Evolutionary conservation across 2,797 vertebrate species (phyloP).

Genomic region (Echiichthys vipera): DNA sequence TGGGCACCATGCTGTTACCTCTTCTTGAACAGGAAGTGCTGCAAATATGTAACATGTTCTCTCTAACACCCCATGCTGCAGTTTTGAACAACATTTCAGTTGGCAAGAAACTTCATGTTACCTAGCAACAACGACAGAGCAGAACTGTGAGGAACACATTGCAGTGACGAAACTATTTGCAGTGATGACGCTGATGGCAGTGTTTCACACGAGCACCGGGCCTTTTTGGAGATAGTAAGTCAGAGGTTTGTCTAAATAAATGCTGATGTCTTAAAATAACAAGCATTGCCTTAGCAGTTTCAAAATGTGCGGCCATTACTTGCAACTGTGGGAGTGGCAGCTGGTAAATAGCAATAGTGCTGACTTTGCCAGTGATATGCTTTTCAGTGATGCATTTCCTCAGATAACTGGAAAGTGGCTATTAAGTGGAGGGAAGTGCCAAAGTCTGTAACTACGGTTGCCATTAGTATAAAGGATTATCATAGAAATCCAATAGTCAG

Average conservation of each 20-base stretch:
- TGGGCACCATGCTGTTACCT: conserved; percentile 3
- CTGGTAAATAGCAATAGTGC: not conserved
- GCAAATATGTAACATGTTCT: conserved; percentile 38
- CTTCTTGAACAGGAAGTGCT: conserved; percentile 42
- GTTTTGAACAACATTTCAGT: conserved; percentile 47
- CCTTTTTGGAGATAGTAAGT: conserved; percentile 5
- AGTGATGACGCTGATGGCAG: conserved; percentile 28
- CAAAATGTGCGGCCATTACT: not conserved
- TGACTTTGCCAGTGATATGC: not conserved
- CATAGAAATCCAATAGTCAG: not conserved
- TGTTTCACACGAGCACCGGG: conserved; percentile 12
- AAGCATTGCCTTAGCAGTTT: conserved; percentile 7
- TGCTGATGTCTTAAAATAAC: conserved; percentile 1
- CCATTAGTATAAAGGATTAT: not conserved
- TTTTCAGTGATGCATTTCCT: conserved; percentile 3
- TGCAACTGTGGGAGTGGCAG: conserved; percentile 8
- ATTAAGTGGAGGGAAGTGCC: not conserved
- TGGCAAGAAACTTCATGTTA: conserved; percentile 57
- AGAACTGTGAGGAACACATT: conserved; percentile 16
- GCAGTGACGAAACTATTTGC: conserved; percentile 34
- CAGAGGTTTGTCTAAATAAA: conserved; percentile 13
- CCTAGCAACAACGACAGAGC: conserved; percentile 63
- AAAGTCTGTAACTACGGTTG: not conserved
- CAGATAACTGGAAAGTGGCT: not conserved
- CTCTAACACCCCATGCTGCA: conserved; percentile 35